These are phyloP conservation scores for Kuschelorhynchus macadamiae DNA, from an alignment of 2,888 invertebrate species.

Conservation along the genomic window DNA sequence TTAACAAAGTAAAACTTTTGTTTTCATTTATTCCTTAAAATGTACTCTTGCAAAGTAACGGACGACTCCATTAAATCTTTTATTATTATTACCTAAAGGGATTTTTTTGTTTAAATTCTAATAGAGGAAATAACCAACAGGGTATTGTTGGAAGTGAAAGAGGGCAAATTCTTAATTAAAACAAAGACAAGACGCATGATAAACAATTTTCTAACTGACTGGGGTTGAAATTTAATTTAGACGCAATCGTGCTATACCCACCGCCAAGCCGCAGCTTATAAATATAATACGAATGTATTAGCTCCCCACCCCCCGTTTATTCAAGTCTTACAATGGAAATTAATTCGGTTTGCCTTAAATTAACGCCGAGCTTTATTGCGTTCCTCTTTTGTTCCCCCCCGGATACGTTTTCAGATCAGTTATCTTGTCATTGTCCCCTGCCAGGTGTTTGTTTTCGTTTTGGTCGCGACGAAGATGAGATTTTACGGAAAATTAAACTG, in stretches of 20 bases:
- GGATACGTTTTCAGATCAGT: conserved; percentile 32
- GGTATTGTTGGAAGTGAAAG: no score
- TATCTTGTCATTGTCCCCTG: conserved; percentile 36
- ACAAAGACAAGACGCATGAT: background rate
- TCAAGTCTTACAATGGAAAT: conserved; percentile 36
- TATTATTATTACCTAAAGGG: no score
- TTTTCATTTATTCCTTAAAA: no score
- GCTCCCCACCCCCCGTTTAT: conserved; percentile 18
- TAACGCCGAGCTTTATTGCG: conserved; percentile 26
- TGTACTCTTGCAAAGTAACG: no score
- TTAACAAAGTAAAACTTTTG: no score
- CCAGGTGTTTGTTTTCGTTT: conserved; percentile 32
- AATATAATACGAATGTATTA: conserved; percentile 6
- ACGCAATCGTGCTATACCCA: background rate
- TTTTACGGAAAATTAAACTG: conserved; percentile 21
- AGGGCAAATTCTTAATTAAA: no score
- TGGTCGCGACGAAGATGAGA: conserved; percentile 12
- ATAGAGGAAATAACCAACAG: no score
- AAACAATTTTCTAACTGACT: background rate
- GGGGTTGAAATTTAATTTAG: no score
- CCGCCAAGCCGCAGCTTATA: background rate
- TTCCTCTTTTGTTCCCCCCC: conserved; percentile 20
- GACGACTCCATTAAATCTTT: no score
- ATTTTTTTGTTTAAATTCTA: no score
- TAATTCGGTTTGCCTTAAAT: conserved; percentile 35